Evolutionary conservation across 2,888 invertebrate genomes (phyloP), one percentile per base, ranked within the genome.

Genomic region (Drosophila longiperda): DNA sequence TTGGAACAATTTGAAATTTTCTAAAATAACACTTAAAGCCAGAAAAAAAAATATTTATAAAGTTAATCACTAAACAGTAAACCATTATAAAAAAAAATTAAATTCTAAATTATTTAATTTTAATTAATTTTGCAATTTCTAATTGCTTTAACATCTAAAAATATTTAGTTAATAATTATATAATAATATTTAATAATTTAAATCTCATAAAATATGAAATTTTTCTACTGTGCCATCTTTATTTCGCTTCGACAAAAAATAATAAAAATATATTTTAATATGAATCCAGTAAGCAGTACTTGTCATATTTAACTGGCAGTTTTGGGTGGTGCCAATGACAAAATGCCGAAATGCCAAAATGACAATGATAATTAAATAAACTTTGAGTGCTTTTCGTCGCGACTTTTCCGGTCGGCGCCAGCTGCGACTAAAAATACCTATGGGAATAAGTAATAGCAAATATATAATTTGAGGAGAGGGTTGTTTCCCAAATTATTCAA

Each of bases 331-430:
- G 17, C 52, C 50, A 66, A 57, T 52, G 61, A 38, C 58, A 45
- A 59, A 68, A 52, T 52, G 66, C 48, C 59, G 50, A 68, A 60
- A 48, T 60, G 48, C 2, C 49, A 54, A 77, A 83, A 79, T 82
- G 77, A 68, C 87, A 80, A 88, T 80, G 76, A 90, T 90, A 87
- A 87, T 87, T 90, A 82, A 87, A 87, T 87, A 79, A 87, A 78
- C 73, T 88, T 82, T 75, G 79, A 87, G 87, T 86, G 80, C 84
- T 86, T 83, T 83, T 79, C 73, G 76, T 80, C 86, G 83, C 66
- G 74, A 70, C 86, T 64, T 70, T 77, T 57, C 50, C 60, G 52
- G 58, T 40, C 52, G 49, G 60, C 63, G 48, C 60, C 76, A 79
- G 78, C 85, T 80, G 79, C 32, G 67, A 50, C 75, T 67, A 69